These are phyloP conservation scores for Protosalanx chinensis DNA, from an alignment of 2,797 vertebrate species.

Conservation along the genomic window DNA sequence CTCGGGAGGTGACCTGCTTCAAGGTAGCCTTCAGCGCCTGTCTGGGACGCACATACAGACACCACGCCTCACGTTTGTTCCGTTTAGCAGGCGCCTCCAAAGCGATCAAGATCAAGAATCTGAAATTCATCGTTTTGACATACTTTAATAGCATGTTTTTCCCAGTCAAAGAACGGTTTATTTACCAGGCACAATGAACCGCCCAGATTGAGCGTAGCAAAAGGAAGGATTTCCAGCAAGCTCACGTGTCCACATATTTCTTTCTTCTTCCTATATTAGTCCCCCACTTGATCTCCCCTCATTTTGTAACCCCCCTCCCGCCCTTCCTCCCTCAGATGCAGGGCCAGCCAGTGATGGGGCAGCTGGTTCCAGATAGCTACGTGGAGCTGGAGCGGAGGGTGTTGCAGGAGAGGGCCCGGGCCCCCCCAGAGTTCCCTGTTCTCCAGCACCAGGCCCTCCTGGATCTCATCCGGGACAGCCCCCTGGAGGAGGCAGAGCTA, in stretches of 20 bases:
- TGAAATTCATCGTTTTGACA: no score
- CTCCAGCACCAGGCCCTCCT: constrained; percentile 79
- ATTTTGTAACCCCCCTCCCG: neutral
- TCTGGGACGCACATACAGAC: no score
- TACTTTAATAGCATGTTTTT: no score
- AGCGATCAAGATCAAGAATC: no score
- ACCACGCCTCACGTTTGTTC: no score
- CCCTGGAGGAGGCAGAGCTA: constrained; percentile 91
- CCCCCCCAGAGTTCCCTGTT: constrained; percentile 86
- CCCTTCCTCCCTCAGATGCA: constrained; percentile 77
- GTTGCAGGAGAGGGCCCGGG: constrained; percentile 77
- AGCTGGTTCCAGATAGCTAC: constrained; percentile 94
- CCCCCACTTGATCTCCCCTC: neutral
- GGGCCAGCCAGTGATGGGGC: constrained; percentile 91
- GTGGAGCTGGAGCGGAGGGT: constrained; percentile 88
- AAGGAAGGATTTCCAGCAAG: no score
- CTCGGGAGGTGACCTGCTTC: constrained; percentile 81
- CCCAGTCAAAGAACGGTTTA: no score
- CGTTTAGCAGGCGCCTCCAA: no score
- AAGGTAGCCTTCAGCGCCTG: constrained; percentile 71
- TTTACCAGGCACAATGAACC: no score
- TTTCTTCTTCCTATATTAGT: no score
- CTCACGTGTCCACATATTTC: no score
- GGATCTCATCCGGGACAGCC: constrained; percentile 83
- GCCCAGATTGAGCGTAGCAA: no score